Percentiles rank a stretch among this genome's conserved stretches.
Conservation (phyloP, 2,113 vertebrate genomes). For the Plestiodon gilberti region DNA sequence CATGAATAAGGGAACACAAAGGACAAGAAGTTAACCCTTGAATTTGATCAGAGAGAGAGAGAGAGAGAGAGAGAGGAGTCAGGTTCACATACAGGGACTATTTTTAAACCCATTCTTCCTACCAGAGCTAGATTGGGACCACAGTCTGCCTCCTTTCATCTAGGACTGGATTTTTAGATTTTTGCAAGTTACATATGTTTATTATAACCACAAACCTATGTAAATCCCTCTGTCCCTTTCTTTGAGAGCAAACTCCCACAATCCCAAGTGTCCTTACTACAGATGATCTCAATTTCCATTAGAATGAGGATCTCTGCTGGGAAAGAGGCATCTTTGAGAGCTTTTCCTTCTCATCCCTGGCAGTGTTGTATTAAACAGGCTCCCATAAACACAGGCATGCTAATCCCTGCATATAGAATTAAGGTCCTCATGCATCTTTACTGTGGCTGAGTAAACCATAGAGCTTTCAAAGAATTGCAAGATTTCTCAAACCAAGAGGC, state of each 20-base stretch:
- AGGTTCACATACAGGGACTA: too few relatives aligned
- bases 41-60: neutral
- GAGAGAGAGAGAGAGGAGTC: too few relatives aligned
- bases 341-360: neutral
- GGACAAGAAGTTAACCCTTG: neutral
- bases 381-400: rapidly evolving
- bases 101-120: neutral
- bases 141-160: neutral
- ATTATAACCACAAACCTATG: neutral
- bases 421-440: rapidly evolving
- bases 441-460: rapidly evolving
- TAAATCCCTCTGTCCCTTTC: neutral
- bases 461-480: neutral
- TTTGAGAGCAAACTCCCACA: rapidly evolving
- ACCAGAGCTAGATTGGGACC: neutral
- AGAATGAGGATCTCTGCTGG: neutral
- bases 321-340: neutral
- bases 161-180: neutral
- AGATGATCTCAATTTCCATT: neutral
- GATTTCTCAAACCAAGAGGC: rapidly evolving
- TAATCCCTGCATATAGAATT: rapidly evolving
- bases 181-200: neutral
- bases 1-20: neutral
- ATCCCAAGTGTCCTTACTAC: neutral
- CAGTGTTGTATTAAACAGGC: neutral